Percentiles rank a stretch among this genome's conserved stretches.
Evolutionary conservation across 1,140 invertebrate genomes (phyloP).

Genomic region (Frieseomelitta varia): DNA sequence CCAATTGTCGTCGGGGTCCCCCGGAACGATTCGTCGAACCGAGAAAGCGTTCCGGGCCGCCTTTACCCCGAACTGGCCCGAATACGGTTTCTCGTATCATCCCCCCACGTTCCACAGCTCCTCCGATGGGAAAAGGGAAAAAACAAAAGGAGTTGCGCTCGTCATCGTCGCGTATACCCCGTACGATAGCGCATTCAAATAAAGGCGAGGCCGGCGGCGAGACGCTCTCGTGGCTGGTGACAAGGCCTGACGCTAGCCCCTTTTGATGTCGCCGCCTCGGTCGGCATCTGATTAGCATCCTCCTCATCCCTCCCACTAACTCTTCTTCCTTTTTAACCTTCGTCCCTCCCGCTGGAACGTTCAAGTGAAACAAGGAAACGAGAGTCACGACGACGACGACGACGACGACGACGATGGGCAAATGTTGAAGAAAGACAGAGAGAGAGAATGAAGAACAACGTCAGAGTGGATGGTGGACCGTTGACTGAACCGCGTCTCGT

Average conservation of each 20-base stretch:
- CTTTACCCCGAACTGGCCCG: conserved; percentile 35
- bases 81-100: conserved; percentile 39
- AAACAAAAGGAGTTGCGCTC: conserved; percentile 57
- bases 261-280: conserved; percentile 79
- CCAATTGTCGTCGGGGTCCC: conserved; percentile 6
- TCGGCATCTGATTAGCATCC: conserved; percentile 83
- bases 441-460: conserved; percentile 52
- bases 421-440: not conserved
- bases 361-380: conserved; percentile 30
- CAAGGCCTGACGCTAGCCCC: conserved; percentile 75
- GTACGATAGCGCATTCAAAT: conserved; percentile 76
- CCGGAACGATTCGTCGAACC: not conserved
- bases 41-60: conserved; percentile 12
- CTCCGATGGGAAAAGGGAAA: not conserved
- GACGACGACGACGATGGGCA: not conserved
- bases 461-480: conserved; percentile 56
- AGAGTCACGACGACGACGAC: conserved; percentile 19
- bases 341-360: conserved; percentile 30
- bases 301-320: conserved; percentile 39
- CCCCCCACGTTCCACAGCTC: conserved; percentile 29
- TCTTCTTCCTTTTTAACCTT: not conserved
- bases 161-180: conserved; percentile 65
- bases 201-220: conserved; percentile 63
- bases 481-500: conserved; percentile 73
- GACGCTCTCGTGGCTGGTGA: conserved; percentile 68